phyloP scores from a whole-genome alignment of 2,797 vertebrate genomes.

The Helostoma temminkii region DNA sequence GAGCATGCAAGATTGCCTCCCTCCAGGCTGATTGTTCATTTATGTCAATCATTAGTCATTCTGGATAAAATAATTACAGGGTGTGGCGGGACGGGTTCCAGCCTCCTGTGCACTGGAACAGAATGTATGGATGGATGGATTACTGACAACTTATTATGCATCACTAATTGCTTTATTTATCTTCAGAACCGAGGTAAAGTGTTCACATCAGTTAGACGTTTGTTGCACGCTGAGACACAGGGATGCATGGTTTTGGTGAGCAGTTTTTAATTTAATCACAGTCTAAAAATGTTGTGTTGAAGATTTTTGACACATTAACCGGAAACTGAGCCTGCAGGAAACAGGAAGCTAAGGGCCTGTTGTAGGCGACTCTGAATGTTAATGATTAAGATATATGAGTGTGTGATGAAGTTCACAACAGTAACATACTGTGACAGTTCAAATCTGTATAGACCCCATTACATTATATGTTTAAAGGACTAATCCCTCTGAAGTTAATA shows the following conservation, averaged over 20 bases:
- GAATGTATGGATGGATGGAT: background rate
- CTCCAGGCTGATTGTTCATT: conserved; percentile 4
- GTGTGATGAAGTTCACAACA: conserved; percentile 2
- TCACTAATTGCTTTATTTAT: conserved; percentile 8
- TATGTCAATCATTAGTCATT: conserved; percentile 16
- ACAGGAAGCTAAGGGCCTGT: conserved; percentile 34
- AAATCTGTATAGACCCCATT: background rate
- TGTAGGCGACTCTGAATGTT: conserved; percentile 25
- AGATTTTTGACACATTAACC: conserved; percentile 13
- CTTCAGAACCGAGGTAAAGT: background rate
- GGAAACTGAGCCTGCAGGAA: conserved; percentile 34
- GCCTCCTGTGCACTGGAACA: conserved; percentile 3
- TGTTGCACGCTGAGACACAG: background rate
- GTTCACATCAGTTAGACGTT: background rate
- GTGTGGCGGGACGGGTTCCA: background rate
- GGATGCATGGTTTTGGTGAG: background rate
- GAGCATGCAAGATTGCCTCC: background rate
- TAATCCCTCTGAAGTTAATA: too few species aligned
- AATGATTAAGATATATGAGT: conserved; percentile 21
- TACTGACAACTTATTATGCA: background rate
- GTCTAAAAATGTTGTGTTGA: conserved; percentile 5
- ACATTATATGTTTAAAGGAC: background rate
- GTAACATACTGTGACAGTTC: conserved; percentile 3
- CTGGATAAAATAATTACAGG: conserved; percentile 2
- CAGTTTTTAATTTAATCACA: background rate